These are phyloP conservation scores for Patella caerulea DNA, from an alignment of 2,888 invertebrate species.

Conservation along the genomic window DNA sequence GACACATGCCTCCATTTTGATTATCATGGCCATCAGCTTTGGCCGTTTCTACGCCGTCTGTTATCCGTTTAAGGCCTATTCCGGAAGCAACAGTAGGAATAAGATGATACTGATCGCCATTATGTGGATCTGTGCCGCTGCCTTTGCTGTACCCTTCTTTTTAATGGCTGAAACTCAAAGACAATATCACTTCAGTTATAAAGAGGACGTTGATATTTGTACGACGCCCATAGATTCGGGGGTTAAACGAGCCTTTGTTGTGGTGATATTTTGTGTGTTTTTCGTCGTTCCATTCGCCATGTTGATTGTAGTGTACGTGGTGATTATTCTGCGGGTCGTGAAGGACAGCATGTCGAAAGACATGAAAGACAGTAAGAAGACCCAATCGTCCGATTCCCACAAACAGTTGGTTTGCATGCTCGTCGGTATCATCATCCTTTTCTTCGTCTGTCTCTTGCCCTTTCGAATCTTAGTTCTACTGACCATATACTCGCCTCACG, in stretches of 20 bases:
- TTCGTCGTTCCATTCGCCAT: conserved; percentile 81
- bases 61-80: conserved; percentile 82
- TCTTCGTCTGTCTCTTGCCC: conserved; percentile 90
- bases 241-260: conserved; percentile 86
- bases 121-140: conserved; percentile 68
- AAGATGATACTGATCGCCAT: conserved; percentile 67
- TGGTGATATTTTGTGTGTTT: conserved; percentile 85
- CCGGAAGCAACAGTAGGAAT: conserved; percentile 69
- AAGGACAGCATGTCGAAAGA: conserved; percentile 31
- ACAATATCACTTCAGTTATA: conserved; percentile 80
- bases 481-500: conserved; percentile 84
- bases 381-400: conserved; percentile 37
- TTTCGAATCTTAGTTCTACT: conserved; percentile 90
- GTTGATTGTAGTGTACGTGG: conserved; percentile 40
- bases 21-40: conserved; percentile 92
- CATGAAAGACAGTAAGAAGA: conserved; percentile 36
- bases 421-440: conserved; percentile 77
- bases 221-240: conserved; percentile 83
- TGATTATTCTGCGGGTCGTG: conserved; percentile 41
- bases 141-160: conserved; percentile 81
- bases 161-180: conserved; percentile 83
- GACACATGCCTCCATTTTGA: conserved; percentile 91
- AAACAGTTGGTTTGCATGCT: conserved; percentile 62
- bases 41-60: conserved; percentile 93
- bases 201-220: conserved; percentile 82